Conservation (phyloP, 1,140 invertebrate genomes). For the Drosophila yakuba region DNA sequence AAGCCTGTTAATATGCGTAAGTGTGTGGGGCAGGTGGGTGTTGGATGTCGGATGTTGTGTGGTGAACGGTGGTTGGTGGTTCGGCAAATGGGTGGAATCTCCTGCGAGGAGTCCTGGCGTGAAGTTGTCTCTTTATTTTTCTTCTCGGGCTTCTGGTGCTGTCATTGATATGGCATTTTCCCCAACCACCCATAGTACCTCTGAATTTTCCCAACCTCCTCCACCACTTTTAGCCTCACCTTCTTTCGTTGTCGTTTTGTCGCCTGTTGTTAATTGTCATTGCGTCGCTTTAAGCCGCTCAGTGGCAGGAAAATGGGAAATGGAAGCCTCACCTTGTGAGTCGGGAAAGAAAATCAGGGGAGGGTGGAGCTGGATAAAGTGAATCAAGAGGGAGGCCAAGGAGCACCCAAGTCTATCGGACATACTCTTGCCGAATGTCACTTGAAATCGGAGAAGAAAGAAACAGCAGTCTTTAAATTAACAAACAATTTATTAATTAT, state of each 20-base stretch:
- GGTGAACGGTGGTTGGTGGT: not conserved
- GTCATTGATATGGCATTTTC: slow-evolving; percentile 67
- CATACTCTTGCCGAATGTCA: slow-evolving; percentile 5
- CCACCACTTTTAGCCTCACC: slow-evolving; percentile 1
- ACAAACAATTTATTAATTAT: not conserved
- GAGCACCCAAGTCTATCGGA: slow-evolving; percentile 23
- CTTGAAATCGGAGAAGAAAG: not conserved
- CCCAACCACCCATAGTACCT: not conserved
- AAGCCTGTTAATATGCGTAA: slow-evolving; percentile 77
- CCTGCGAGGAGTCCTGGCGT: slow-evolving; percentile 15
- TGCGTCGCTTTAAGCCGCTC: slow-evolving; percentile 76
- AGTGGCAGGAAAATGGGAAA: slow-evolving; percentile 31
- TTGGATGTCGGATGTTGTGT: too few species aligned
- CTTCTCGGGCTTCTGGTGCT: slow-evolving; percentile 34
- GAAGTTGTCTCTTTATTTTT: slow-evolving; percentile 25
- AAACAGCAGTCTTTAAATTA: too few species aligned
- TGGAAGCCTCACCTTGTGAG: not conserved
- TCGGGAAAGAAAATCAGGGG: not conserved
- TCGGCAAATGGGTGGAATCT: slow-evolving; percentile 4
- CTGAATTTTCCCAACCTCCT: not conserved
- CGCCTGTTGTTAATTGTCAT: slow-evolving; percentile 80
- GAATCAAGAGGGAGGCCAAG: slow-evolving; percentile 21
- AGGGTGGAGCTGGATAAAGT: slow-evolving; percentile 12
- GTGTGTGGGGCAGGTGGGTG: slow-evolving; percentile 30
- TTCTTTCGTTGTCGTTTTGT: slow-evolving; percentile 55